Evolutionary conservation across 2,888 invertebrate species (phyloP).

Genomic region (Aethes cnicana): DNA sequence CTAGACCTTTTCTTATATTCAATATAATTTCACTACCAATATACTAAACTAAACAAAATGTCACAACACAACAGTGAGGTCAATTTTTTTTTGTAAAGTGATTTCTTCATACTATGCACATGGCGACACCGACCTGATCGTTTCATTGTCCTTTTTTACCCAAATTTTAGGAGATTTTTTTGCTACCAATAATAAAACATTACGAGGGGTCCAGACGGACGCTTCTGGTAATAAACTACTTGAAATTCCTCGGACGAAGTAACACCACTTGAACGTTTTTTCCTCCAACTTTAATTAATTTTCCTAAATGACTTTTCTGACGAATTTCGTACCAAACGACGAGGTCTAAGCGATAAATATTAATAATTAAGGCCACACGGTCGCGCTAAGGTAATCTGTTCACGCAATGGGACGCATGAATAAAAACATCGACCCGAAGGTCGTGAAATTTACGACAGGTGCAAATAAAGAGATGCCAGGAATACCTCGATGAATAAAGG

Average conservation of each 20-base stretch:
- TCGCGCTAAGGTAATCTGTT: constrained; percentile 31
- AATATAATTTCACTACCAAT: too few species aligned
- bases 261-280: constrained; percentile 11
- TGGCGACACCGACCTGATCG: constrained; percentile 6
- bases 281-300: constrained; percentile 23
- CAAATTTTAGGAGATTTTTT: constrained; percentile 6
- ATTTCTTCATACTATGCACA: too few species aligned
- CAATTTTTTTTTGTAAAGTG: too few species aligned
- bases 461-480: constrained; percentile 63
- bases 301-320: constrained; percentile 8
- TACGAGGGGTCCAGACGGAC: constrained; percentile 2
- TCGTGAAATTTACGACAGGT: constrained; percentile 63
- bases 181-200: not conserved
- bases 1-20: too few species aligned
- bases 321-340: constrained; percentile 7
- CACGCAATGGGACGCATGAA: constrained; percentile 42
- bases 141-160: constrained; percentile 8
- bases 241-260: constrained; percentile 7
- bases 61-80: too few species aligned
- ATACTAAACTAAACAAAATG: too few species aligned
- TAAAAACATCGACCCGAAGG: constrained; percentile 39
- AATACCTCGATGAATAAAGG: constrained; percentile 57
- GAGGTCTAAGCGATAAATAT: constrained; percentile 9
- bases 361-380: constrained; percentile 31
- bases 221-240: constrained; percentile 18